These are phyloP conservation scores for Folsomia candida DNA, from an alignment of 2,888 invertebrate genomes.

Conservation along the genomic window DNA sequence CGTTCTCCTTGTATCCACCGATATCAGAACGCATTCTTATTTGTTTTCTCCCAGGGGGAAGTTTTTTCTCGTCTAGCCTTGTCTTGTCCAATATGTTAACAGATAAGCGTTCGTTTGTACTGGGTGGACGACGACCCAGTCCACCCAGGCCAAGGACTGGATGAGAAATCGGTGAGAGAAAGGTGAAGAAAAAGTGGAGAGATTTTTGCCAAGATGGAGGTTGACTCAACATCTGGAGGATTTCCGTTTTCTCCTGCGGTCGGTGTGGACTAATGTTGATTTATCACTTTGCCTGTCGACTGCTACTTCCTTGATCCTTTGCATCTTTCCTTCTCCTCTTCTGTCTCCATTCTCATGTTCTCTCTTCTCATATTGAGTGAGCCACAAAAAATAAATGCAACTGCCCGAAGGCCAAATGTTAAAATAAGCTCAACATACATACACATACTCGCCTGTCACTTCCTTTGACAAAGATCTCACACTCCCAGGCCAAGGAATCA, in stretches of 20 bases:
- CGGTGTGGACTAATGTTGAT: constrained; percentile 36
- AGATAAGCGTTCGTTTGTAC: too few species aligned
- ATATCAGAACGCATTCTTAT: too few species aligned
- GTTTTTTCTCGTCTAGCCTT: too few species aligned
- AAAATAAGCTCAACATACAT: background rate
- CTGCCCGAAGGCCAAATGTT: background rate
- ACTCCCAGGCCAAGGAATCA: constrained; percentile 26
- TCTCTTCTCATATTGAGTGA: background rate
- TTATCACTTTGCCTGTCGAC: constrained; percentile 37
- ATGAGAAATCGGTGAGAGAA: constrained; percentile 2
- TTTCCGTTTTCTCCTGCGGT: constrained; percentile 29
- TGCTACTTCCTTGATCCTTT: constrained; percentile 32
- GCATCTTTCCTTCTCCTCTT: constrained; percentile 20
- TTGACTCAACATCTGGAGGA: constrained; percentile 36
- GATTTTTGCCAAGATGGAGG: constrained; percentile 7
- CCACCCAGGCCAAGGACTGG: too few species aligned
- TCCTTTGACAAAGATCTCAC: constrained; percentile 9
- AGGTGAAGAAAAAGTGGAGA: constrained; percentile 6
- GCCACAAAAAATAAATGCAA: background rate
- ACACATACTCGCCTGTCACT: background rate
- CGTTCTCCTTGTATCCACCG: too few species aligned
- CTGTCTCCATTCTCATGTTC: background rate
- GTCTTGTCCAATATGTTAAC: too few species aligned
- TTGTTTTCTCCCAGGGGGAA: too few species aligned
- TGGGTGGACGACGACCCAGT: too few species aligned